Base-by-base conservation (phyloP, 1,140 invertebrate species). In the Lordiphosa stackelbergi region DNA sequence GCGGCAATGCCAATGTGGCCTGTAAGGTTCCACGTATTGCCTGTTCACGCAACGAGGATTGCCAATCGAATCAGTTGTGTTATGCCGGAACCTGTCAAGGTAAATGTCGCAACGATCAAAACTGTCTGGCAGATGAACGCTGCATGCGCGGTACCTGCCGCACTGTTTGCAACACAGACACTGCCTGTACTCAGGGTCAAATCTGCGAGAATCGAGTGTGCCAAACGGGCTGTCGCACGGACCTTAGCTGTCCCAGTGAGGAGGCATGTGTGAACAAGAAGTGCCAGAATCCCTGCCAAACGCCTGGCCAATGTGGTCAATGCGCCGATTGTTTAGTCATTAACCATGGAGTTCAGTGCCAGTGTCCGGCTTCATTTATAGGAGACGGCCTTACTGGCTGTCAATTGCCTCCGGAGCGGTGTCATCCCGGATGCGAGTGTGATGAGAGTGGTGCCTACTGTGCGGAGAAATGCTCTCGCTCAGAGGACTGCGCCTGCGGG, bases 181-280 rank as follows among this genome's bases (percentile, higher is more conserved):
- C 91, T 35, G 92, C 94, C 49, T 97, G 96, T 81, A 90, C 90
- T 31, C 85, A 91, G 0, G 93, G 94, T 69, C 93, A 96, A 85
- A 96, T 96, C 69, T 97, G 96, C 81, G 92, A 94, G 83, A 95
- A 94, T 69, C 91, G 95, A 63, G 89, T 96, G 57, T 97, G 96
- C 84, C 92, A 95, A 62, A 91, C 93, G 66, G 95, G 95, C 11
- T 97, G 95, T 83, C 90, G 95, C 34, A 94, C 91, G 81, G 95
- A 96, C 84, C 91, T 92, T n/a, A 91, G 92, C 8, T 97, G 96
- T 83, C 88, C 91, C 2, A 88, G 87, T 54, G 88, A 93, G 49
- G 90, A 95, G 84, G 92, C 95, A 2, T 97, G 95, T 85, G 90
- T 96, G 24, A 92, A 94, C 66, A 94, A 94, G 70, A 92, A 94